Conservation (phyloP, 2,113 vertebrate genomes). For the Cavia porcellus region DNA sequence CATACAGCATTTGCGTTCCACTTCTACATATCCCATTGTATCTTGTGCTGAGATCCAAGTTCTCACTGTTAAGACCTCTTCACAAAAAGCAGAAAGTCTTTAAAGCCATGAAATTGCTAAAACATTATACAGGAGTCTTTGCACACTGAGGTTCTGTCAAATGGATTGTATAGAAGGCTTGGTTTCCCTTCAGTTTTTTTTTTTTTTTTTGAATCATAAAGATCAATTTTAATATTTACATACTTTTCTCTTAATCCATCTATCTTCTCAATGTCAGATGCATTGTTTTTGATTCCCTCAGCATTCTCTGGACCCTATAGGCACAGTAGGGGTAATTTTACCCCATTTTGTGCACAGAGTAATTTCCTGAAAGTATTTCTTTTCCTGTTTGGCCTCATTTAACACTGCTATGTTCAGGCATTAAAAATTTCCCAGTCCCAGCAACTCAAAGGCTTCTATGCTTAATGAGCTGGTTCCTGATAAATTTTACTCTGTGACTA, state of each 20-base stretch:
- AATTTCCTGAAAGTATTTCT: constrained; percentile 70
- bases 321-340: background rate
- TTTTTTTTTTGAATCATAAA: background rate
- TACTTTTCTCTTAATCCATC: constrained; percentile 20
- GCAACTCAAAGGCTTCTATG: constrained; percentile 30
- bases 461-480: constrained; percentile 66
- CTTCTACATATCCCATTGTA: rapidly evolving
- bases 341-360: constrained; percentile 56
- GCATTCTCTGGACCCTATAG: background rate
- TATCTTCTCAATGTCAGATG: background rate
- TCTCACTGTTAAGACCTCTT: background rate
- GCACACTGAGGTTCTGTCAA: background rate
- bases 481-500: constrained; percentile 42
- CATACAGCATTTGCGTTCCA: background rate
- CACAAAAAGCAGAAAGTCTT: background rate
- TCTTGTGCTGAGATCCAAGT: background rate
- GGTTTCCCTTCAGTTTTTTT: constrained; percentile 21
- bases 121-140: background rate
- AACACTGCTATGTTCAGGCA: constrained; percentile 27
- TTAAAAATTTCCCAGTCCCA: constrained; percentile 63
- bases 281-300: background rate
- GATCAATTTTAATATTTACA: background rate
- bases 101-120: background rate
- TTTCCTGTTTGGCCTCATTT: constrained; percentile 64
- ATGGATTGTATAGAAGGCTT: background rate